Base-by-base conservation (phyloP, 2,113 vertebrate genomes). In the Anhinga rufa region DNA sequence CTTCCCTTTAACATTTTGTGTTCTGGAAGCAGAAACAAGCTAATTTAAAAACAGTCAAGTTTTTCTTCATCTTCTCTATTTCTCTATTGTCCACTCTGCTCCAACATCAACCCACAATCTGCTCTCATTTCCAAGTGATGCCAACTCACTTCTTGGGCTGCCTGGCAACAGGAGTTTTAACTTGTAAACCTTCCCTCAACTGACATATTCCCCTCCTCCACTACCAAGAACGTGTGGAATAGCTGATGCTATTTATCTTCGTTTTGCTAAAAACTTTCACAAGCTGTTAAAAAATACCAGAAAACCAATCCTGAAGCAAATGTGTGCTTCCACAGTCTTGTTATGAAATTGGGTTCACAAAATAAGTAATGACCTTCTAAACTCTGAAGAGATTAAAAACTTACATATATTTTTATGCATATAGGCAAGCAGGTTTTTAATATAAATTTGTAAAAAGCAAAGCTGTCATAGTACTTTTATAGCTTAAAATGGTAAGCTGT, bases 111-210 rank as follows among this genome's bases (percentile, higher is more conserved):
- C 58, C 78, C 70, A 58, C 66, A 83, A 93, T 74, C 89, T 94
- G 90, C 91, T 94, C 88, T 91, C 55, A 71, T 82, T 96, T 93
- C 71, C 60, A 46, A 94, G 82, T 22, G 72, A 94, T 92, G 88
- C 40, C 90, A 95, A 55, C 90, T 82, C 71, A 87, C 57, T 96
- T 93, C 84, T 93, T 68, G 48, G 82, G 94, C 93, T 96, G 88
- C 93, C 94, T 93, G 84, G 86, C 94, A 97, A 97, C 90, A 74
- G 51, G 44, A 86, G 66, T 83, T 93, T 86, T 94, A 95, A 92
- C 71, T 89, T 91, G 60, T 42, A 94, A 96, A 76, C 68, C 70
- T 91, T 80, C 66, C 66, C 77, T 94, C 64, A 78, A 62, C 36
- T 92, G 86, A 93, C 71, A 95, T 31, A 75, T 57, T 85, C 81